phyloP scores from a whole-genome alignment of 2,797 vertebrate species.

The Myotis vivesi region DNA sequence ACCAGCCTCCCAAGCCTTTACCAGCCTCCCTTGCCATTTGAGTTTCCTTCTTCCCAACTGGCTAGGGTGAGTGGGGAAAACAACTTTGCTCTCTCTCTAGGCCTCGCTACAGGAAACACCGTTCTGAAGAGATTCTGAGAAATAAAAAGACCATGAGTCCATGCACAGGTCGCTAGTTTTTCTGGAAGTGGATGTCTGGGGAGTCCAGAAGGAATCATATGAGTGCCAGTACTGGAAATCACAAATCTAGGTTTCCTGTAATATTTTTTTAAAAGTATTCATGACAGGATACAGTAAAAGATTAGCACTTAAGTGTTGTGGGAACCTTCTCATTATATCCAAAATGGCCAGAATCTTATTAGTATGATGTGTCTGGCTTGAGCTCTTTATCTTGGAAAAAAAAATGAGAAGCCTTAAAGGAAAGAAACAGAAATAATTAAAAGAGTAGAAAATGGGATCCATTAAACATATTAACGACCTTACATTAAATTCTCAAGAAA shows the following conservation, averaged over 20 bases:
- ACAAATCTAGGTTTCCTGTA: slow-evolving; percentile 43
- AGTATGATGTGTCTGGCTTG: slow-evolving; percentile 16
- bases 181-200: background rate
- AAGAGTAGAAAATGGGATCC: slow-evolving; percentile 29
- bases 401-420: slow-evolving; percentile 34
- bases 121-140: background rate
- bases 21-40: background rate
- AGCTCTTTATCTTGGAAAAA: slow-evolving; percentile 41
- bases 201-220: background rate
- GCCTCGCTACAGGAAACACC: background rate
- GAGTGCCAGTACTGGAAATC: slow-evolving; percentile 18
- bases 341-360: slow-evolving; percentile 39
- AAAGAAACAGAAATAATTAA: slow-evolving; percentile 49
- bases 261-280: slow-evolving; percentile 43
- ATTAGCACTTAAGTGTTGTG: slow-evolving; percentile 28
- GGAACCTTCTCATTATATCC: background rate
- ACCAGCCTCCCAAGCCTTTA: background rate
- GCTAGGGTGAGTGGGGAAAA: background rate
- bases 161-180: background rate
- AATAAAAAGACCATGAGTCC: background rate
- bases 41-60: background rate
- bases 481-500: slow-evolving; percentile 32
- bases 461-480: slow-evolving; percentile 40
- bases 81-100: background rate
- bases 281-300: slow-evolving; percentile 48